These are phyloP conservation scores for Syngnathus acus DNA, from an alignment of 2,797 vertebrate species.

Conservation along the genomic window DNA sequence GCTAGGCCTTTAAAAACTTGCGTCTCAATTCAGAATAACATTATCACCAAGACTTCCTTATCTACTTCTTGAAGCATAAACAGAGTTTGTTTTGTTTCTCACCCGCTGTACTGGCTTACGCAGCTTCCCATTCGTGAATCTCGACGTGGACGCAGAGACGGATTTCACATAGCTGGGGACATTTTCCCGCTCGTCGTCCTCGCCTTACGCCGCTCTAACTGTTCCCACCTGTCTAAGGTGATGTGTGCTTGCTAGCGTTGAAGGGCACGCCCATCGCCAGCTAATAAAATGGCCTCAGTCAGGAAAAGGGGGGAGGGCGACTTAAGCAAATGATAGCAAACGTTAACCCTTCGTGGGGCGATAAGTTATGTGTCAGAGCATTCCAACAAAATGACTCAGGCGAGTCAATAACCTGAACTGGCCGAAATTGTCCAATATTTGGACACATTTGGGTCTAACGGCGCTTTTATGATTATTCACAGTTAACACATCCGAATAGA, in stretches of 20 bases:
- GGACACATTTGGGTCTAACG: neutral
- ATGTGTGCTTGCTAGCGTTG: conserved; percentile 58
- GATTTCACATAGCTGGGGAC: conserved; percentile 38
- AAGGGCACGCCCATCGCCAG: conserved; percentile 48
- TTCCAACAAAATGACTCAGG: too few species aligned
- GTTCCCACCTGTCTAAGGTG: conserved; percentile 74
- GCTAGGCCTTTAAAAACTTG: neutral
- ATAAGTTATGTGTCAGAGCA: neutral
- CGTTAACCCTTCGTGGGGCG: conserved; percentile 55
- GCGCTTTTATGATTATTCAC: neutral
- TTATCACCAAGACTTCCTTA: neutral
- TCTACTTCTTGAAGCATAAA: conserved; percentile 26
- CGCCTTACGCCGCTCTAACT: conserved; percentile 23
- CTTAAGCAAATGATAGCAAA: neutral
- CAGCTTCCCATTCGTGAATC: conserved; percentile 83
- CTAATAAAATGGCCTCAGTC: conserved; percentile 45
- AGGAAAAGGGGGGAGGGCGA: neutral
- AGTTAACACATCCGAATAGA: neutral
- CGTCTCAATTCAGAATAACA: neutral
- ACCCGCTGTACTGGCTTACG: conserved; percentile 87
- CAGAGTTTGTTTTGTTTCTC: conserved; percentile 55
- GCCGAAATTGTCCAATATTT: neutral
- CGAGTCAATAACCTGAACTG: neutral
- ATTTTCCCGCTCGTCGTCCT: conserved; percentile 16
- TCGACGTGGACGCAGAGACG: conserved; percentile 11